Conservation (phyloP, 2,113 vertebrate species). For the Cynocephalus volans region DNA sequence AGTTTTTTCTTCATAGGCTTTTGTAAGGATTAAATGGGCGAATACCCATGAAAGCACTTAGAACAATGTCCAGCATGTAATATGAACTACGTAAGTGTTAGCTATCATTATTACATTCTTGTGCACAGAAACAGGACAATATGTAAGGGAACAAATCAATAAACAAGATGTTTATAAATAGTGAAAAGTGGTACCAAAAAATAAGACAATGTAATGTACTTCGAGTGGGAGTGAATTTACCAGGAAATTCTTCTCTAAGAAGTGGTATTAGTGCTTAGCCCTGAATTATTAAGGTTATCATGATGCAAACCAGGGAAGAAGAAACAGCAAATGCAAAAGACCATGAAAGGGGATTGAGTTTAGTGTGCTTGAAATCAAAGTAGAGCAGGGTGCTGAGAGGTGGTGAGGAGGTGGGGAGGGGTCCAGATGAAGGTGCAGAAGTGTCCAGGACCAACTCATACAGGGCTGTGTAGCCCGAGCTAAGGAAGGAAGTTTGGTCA, state of each 20-base stretch:
- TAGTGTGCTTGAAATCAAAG: background rate
- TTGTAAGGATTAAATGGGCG: background rate
- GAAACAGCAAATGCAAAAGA: background rate
- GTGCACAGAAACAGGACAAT: background rate
- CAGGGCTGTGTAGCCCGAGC: background rate
- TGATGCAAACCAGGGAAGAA: background rate
- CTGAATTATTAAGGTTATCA: background rate
- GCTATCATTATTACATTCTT: background rate
- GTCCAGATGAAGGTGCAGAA: background rate
- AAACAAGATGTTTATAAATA: background rate
- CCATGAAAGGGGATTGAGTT: background rate
- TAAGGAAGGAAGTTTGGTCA: background rate
- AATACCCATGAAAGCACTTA: background rate
- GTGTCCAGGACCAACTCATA: background rate
- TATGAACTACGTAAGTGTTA: background rate
- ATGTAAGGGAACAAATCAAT: background rate
- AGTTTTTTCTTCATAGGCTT: background rate
- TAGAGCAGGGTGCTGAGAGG: background rate
- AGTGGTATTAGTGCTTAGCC: background rate
- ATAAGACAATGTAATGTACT: background rate
- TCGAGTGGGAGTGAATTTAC: background rate
- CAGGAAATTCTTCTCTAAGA: background rate
- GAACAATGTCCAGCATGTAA: background rate
- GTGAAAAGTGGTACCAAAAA: background rate
- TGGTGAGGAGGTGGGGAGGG: background rate